Conservation (phyloP, 1,140 invertebrate species). For the Lepidurus apus region DNA sequence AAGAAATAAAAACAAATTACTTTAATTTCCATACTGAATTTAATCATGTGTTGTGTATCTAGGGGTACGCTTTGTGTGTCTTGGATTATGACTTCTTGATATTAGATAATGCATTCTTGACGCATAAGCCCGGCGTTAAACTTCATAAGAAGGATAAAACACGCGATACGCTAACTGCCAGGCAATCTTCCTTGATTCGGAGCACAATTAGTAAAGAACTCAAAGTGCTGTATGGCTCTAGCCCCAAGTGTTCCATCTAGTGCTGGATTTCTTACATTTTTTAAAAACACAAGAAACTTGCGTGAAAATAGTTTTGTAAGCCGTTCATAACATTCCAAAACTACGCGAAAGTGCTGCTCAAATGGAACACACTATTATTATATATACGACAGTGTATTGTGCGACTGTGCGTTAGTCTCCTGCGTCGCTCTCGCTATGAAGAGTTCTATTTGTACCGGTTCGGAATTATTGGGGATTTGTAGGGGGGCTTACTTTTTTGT, state of each 20-base stretch:
- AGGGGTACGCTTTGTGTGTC: conserved; percentile 38
- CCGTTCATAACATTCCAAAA: not conserved
- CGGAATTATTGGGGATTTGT: not conserved
- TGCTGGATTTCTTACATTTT: not conserved
- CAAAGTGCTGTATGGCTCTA: conserved; percentile 70
- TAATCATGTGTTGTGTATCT: conserved; percentile 23
- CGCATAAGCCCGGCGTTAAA: conserved; percentile 38
- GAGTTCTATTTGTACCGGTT: not conserved
- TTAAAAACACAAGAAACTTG: not conserved
- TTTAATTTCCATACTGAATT: conserved; percentile 11
- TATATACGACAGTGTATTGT: not conserved
- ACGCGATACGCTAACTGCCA: conserved; percentile 64
- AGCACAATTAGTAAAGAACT: conserved; percentile 77
- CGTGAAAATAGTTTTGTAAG: not conserved
- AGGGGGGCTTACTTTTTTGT: not conserved
- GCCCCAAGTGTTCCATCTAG: conserved; percentile 71
- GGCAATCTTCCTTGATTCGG: conserved; percentile 71
- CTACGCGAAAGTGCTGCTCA: not conserved
- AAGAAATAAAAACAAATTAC: too few relatives aligned
- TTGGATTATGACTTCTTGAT: conserved; percentile 52
- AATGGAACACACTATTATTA: not conserved
- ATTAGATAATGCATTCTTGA: conserved; percentile 66
- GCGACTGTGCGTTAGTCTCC: not conserved
- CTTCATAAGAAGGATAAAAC: conserved; percentile 61
- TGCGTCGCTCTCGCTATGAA: not conserved